phyloP scores from a whole-genome alignment of 2,113 vertebrate genomes.

The Ursus arctos region DNA sequence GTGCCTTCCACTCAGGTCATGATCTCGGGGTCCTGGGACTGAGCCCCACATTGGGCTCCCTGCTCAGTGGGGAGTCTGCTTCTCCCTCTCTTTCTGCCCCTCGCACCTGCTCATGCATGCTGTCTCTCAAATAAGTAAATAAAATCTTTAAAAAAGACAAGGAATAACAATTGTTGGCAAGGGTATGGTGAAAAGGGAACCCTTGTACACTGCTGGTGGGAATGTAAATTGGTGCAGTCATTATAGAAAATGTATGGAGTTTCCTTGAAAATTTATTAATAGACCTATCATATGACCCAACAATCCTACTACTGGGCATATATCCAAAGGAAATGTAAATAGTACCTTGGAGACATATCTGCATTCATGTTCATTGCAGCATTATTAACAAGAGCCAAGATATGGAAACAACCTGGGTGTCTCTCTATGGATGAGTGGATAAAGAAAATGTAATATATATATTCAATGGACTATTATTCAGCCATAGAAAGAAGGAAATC shows the following conservation, averaged over 20 bases:
- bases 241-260: neutral
- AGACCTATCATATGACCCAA: neutral
- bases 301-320: neutral
- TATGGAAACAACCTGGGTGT: neutral
- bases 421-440: neutral
- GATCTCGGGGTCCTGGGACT: no score
- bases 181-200: neutral
- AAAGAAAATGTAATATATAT: neutral
- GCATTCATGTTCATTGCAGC: neutral
- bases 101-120: no score
- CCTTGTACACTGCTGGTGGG: neutral
- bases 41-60: no score
- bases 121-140: no score
- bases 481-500: neutral
- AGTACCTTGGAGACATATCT: neutral
- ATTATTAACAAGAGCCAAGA: neutral
- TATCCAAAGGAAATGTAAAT: neutral
- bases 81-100: no score
- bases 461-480: neutral
- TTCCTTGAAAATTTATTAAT: neutral
- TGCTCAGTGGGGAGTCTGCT: no score
- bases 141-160: neutral
- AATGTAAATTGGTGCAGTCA: neutral
- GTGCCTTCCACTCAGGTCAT: no score
- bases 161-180: neutral